phyloP scores from a whole-genome alignment of 2,888 invertebrate species.

The Eupithecia subumbrata region DNA sequence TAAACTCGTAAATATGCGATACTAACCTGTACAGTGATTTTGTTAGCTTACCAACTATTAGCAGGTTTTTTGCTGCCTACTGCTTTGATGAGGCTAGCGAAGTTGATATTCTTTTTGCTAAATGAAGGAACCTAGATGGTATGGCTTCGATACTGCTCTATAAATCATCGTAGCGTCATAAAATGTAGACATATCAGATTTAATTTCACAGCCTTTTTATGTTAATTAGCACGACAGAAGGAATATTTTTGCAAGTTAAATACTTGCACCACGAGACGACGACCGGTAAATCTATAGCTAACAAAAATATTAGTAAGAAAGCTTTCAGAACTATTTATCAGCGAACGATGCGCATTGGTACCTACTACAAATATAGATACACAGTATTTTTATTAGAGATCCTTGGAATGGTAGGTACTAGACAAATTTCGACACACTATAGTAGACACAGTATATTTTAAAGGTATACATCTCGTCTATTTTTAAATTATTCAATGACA shows the following conservation, averaged over 20 bases:
- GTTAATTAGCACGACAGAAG: not conserved
- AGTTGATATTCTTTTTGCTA: not conserved
- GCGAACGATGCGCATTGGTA: not conserved
- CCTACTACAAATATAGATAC: not conserved
- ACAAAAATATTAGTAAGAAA: not conserved
- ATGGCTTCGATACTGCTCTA: not conserved
- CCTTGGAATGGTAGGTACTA: not conserved
- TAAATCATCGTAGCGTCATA: not conserved
- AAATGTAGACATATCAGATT: not conserved
- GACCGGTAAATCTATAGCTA: not conserved
- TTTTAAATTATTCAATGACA: not conserved
- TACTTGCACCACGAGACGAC: not conserved
- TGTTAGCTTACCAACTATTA: conserved; percentile 7
- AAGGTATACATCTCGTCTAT: not conserved
- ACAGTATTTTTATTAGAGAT: not conserved
- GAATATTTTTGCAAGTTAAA: not conserved
- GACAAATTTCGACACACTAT: not conserved
- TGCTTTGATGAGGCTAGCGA: not conserved
- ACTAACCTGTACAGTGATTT: conserved; percentile 1
- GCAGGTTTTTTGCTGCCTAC: not conserved
- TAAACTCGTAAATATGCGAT: conserved; percentile 20
- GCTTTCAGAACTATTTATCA: not conserved
- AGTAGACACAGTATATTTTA: no score
- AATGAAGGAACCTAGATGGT: not conserved
- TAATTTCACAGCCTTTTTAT: not conserved